Conservation (phyloP, 1,140 invertebrate genomes). For the Zaprionus tsacasi region DNA sequence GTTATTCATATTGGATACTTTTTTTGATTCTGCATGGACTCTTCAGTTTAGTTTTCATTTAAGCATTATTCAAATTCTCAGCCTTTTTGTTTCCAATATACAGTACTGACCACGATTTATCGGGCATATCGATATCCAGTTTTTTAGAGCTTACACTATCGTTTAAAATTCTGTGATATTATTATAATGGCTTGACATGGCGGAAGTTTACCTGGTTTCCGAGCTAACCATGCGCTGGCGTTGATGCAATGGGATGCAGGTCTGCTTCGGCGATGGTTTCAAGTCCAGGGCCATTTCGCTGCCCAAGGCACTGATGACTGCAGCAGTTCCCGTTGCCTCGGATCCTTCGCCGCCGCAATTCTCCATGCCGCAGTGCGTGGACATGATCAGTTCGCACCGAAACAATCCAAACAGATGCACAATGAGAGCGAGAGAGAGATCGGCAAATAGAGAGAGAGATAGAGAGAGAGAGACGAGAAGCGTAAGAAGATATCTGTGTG, state of each 20-base stretch:
- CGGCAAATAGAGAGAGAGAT: not conserved
- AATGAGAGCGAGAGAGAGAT: not conserved
- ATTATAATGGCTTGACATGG: too few relatives aligned
- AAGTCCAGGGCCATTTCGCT: conserved; percentile 64
- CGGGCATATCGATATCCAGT: conserved; percentile 53
- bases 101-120: conserved; percentile 79
- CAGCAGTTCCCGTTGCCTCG: conserved; percentile 24
- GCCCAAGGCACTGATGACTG: conserved; percentile 19
- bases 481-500: not conserved
- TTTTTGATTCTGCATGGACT: not conserved
- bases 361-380: conserved; percentile 30
- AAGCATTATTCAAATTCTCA: conserved; percentile 34
- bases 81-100: conserved; percentile 57
- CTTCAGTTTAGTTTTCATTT: conserved; percentile 1
- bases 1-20: not conserved
- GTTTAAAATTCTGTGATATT: too few relatives aligned
- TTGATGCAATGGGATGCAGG: conserved; percentile 69
- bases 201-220: conserved; percentile 49
- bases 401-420: conserved; percentile 12
- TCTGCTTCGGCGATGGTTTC: conserved; percentile 65
- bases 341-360: conserved; percentile 28
- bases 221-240: conserved; percentile 51
- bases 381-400: conserved; percentile 38
- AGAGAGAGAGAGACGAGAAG: not conserved
- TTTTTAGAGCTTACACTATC: conserved; percentile 25